These are phyloP conservation scores for Pseudoips prasinana DNA, from an alignment of 2,888 invertebrate species.

Conservation along the genomic window DNA sequence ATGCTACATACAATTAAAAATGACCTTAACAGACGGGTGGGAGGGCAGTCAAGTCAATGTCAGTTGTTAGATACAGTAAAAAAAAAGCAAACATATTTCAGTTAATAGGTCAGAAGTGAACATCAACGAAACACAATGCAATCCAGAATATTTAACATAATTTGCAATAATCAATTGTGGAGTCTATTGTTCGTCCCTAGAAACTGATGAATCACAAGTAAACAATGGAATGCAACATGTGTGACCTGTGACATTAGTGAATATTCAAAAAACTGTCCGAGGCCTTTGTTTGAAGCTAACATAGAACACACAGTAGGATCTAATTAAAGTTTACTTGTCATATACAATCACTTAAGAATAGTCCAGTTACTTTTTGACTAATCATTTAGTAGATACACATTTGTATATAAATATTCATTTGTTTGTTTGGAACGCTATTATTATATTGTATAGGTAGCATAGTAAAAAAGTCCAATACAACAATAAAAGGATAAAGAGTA, in stretches of 20 bases:
- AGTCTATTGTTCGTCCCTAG: constrained; percentile 18
- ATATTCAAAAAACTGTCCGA: constrained; percentile 43
- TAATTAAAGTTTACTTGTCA: too few species aligned
- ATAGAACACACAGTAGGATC: neutral
- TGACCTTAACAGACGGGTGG: constrained; percentile 57
- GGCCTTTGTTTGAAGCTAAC: constrained; percentile 27
- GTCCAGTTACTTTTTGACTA: too few species aligned
- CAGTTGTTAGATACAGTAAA: constrained; percentile 34
- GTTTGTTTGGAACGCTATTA: too few species aligned
- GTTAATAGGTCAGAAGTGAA: neutral
- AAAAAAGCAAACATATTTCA: constrained; percentile 6
- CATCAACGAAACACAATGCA: constrained; percentile 1
- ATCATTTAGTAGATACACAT: too few species aligned
- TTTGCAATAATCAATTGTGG: constrained; percentile 12
- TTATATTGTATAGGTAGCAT: too few species aligned
- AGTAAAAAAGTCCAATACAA: too few species aligned
- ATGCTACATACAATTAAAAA: constrained; percentile 83
- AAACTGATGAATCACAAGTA: constrained; percentile 51
- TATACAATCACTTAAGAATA: too few species aligned
- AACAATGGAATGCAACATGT: constrained; percentile 44
- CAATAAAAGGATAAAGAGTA: too few species aligned
- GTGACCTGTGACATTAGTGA: constrained; percentile 49
- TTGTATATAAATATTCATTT: too few species aligned
- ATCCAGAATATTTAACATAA: constrained; percentile 13
- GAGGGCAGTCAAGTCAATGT: constrained; percentile 43